Percentiles rank a stretch among this genome's conserved stretches.
These are phyloP conservation scores for Chrosomus eos DNA, from an alignment of 2,797 vertebrate species.

Conservation along the genomic window DNA sequence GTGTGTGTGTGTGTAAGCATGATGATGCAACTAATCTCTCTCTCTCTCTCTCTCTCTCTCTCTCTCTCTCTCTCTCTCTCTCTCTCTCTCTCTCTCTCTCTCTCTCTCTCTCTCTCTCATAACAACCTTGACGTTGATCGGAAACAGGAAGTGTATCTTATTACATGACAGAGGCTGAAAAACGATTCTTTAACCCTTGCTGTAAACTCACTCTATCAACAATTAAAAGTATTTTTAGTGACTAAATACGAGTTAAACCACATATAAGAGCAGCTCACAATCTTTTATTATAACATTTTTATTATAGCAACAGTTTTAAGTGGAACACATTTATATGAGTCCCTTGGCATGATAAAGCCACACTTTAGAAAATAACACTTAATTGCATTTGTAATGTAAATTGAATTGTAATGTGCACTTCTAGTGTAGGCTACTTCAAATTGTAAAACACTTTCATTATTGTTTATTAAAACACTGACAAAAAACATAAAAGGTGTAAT, in stretches of 20 bases:
- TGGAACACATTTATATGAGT: neutral
- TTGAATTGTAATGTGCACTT: neutral
- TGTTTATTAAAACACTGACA: neutral
- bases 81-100: too few species aligned
- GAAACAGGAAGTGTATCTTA: slow-evolving; percentile 50
- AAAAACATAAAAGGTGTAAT: neutral
- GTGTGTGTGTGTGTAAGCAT: neutral
- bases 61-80: neutral
- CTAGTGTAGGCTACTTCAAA: neutral
- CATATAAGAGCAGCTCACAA: neutral
- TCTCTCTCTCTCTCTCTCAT: neutral
- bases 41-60: slow-evolving; percentile 2
- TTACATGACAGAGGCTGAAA: slow-evolving; percentile 4
- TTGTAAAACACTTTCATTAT: too few species aligned
- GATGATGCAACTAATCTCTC: slow-evolving; percentile 55
- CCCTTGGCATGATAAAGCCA: neutral
- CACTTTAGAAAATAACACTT: neutral
- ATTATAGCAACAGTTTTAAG: neutral
- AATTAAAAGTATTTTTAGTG: neutral
- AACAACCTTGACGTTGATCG: slow-evolving; percentile 54
- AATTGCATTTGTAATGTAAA: too few species aligned
- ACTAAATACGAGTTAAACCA: neutral
- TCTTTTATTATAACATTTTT: neutral
- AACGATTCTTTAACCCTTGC: neutral
- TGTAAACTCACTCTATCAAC: neutral